Conservation (phyloP, 2,797 vertebrate species). For the Semaprochilodus insignis region DNA sequence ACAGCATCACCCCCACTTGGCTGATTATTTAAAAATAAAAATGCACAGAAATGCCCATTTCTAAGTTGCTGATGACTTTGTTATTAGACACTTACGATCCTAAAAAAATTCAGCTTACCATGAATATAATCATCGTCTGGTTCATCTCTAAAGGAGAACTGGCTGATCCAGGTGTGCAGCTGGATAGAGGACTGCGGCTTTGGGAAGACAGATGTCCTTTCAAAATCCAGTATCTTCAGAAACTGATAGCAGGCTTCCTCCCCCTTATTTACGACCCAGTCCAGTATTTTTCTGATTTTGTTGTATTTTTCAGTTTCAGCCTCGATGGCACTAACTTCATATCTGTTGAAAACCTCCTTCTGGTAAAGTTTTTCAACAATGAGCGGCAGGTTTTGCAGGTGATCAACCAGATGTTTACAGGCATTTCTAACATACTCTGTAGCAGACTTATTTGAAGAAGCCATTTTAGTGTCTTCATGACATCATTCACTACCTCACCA, state of each 20-base stretch:
- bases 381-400: neutral
- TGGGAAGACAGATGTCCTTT: slow-evolving; percentile 18
- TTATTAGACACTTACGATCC: too few relatives aligned
- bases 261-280: slow-evolving; percentile 11
- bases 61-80: too few relatives aligned
- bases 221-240: slow-evolving; percentile 19
- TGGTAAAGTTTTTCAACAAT: slow-evolving; percentile 38
- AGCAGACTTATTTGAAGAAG: slow-evolving; percentile 4
- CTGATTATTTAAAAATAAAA: too few relatives aligned
- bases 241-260: slow-evolving; percentile 31
- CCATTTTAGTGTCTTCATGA: slow-evolving; percentile 10
- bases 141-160: slow-evolving; percentile 24
- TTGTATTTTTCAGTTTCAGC: neutral
- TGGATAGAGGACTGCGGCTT: neutral
- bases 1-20: too few relatives aligned
- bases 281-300: slow-evolving; percentile 7
- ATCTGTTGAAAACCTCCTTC: neutral
- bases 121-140: neutral
- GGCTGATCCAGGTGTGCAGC: slow-evolving; percentile 16
- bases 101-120: neutral
- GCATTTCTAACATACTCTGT: neutral
- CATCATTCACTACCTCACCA: neutral
- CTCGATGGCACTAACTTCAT: slow-evolving; percentile 4
- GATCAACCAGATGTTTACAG: neutral
- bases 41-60: too few relatives aligned